phyloP scores from a whole-genome alignment of 2,888 invertebrate genomes.

The Hesperia comma region DNA sequence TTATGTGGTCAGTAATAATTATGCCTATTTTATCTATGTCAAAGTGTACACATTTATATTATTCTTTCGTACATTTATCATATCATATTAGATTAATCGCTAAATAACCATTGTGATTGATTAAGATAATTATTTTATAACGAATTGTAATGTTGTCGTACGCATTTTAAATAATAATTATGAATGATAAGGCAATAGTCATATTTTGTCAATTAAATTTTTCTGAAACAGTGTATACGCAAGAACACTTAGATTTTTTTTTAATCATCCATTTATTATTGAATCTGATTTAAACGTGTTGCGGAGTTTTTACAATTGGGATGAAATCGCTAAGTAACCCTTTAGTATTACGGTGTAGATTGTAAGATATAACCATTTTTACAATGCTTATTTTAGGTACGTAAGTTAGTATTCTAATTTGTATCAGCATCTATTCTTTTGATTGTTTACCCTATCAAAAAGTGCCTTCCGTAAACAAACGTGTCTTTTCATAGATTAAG shows the following conservation, averaged over 20 bases:
- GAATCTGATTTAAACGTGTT: neutral
- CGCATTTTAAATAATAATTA: neutral
- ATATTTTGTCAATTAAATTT: constrained; percentile 35
- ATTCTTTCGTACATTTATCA: constrained; percentile 19
- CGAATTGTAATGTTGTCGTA: neutral
- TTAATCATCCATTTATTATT: constrained; percentile 12
- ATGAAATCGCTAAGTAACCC: constrained; percentile 4
- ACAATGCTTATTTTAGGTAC: constrained; percentile 28
- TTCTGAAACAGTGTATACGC: constrained; percentile 31
- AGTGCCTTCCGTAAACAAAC: constrained; percentile 46
- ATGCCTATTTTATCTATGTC: constrained; percentile 34
- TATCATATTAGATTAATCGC: constrained; percentile 33
- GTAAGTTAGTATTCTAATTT: constrained; percentile 8
- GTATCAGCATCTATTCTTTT: constrained; percentile 7
- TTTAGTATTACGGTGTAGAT: constrained; percentile 15
- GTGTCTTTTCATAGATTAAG: constrained; percentile 40
- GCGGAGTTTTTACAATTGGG: constrained; percentile 17
- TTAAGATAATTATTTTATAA: constrained; percentile 15
- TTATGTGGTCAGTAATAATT: constrained; percentile 26
- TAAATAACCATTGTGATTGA: constrained; percentile 31
- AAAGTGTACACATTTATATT: constrained; percentile 28
- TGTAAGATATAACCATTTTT: constrained; percentile 9
- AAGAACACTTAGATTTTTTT: constrained; percentile 10
- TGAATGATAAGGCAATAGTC: constrained; percentile 8
- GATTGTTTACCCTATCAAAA: constrained; percentile 40